Evolutionary conservation across 1,140 invertebrate species (phyloP), one percentile per base, ranked within the genome.

Genomic region (Neodiprion lecontei): DNA sequence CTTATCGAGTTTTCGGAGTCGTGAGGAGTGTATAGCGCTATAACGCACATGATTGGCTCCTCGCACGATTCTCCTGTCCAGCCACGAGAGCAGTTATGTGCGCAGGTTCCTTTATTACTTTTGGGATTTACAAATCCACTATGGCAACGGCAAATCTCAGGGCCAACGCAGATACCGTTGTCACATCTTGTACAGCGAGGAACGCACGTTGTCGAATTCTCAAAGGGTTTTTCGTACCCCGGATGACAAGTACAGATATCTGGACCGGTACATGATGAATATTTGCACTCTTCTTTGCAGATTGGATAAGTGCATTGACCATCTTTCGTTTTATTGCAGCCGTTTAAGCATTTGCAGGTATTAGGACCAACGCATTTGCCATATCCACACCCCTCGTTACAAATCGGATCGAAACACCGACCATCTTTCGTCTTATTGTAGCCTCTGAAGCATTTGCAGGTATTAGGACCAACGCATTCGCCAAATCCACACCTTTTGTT

Each of bases 41-140:
- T 12, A 21, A 69, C 67, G 40, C 82, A 82, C 7, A 76, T 7
- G 0, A 23, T 65, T 0, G 78, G 53, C 11, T 66, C 14, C 1
- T 81, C 77, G 21, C 82, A 83, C 10, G 75, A 67, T 49, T 8
- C 47, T 40, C 80, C 82, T 0, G 28, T 71, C 82, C 82, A 83
- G 8, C 81, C 81, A 21, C 72, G 74, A 12, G 67, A 67, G 67
- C 82, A 84, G 0, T 69, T 9, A 21, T 21, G 17, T 21, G 17
- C 28, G 28, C 28, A 40, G 28, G 28, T 40, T 40, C 28, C 28
- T 40, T 40, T 40, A 40, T 40, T 5, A 40, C 28, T 40, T 40
- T 40, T 40, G 28, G 28, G 28, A 40, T 40, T 40, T 1, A 2
- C 28, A 0, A 40, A 40, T 40, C 1, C 28, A 40, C 0, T 1